These are phyloP conservation scores for Xenopus petersii DNA, from an alignment of 2,797 vertebrate species.

Conservation along the genomic window DNA sequence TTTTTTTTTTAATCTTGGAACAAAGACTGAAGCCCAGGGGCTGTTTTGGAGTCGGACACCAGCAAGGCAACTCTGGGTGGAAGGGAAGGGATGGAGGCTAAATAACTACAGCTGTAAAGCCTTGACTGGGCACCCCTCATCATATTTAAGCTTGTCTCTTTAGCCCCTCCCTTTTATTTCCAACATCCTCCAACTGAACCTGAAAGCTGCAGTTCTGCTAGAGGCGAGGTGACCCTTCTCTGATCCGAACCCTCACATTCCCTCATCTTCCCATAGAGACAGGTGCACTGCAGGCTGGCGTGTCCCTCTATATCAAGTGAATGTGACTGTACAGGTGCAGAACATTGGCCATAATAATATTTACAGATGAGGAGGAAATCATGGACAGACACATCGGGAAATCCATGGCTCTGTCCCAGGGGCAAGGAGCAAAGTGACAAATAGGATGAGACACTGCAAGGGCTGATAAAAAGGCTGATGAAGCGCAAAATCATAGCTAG, in stretches of 20 bases:
- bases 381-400: slow-evolving; percentile 17
- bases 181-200: neutral
- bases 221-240: too few relatives aligned
- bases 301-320: neutral
- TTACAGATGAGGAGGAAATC: slow-evolving; percentile 18
- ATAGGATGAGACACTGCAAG: slow-evolving; percentile 19
- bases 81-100: too few relatives aligned
- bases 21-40: too few relatives aligned
- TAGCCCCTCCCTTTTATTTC: neutral
- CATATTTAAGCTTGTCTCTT: too few relatives aligned
- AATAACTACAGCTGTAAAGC: neutral
- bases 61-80: too few relatives aligned
- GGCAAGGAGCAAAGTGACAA: slow-evolving; percentile 31
- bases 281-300: neutral
- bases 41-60: too few relatives aligned
- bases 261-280: neutral
- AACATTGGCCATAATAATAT: slow-evolving; percentile 1
- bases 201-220: neutral
- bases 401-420: slow-evolving; percentile 29
- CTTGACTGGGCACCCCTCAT: too few relatives aligned
- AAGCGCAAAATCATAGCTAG: slow-evolving; percentile 2
- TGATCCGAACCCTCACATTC: too few relatives aligned
- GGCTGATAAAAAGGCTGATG: slow-evolving; percentile 20
- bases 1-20: too few relatives aligned
- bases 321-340: slow-evolving; percentile 6